These are phyloP conservation scores for Physocephala rufipes DNA, from an alignment of 2,888 invertebrate genomes.

Conservation along the genomic window DNA sequence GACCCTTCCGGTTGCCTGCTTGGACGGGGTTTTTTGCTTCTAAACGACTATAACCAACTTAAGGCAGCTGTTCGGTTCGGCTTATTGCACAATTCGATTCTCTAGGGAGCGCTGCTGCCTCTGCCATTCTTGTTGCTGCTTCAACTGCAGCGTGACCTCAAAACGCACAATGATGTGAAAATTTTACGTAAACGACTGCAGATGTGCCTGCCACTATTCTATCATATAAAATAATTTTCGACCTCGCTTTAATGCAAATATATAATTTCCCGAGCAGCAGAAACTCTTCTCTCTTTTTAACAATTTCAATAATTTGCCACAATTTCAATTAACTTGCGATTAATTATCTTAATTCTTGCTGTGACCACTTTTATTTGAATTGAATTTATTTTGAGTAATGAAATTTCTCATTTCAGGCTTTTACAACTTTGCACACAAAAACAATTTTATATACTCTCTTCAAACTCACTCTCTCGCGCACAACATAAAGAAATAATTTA, in stretches of 20 bases:
- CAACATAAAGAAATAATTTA: slow-evolving; percentile 19
- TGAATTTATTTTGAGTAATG: slow-evolving; percentile 24
- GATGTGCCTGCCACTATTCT: background rate
- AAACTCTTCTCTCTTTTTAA: background rate
- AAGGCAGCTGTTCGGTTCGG: slow-evolving; percentile 13
- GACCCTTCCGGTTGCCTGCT: slow-evolving; percentile 8
- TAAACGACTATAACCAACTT: background rate
- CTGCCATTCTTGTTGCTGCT: background rate
- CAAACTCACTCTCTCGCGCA: slow-evolving; percentile 17
- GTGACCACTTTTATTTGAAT: slow-evolving; percentile 29
- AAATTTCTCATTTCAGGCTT: slow-evolving; percentile 32
- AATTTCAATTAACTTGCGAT: slow-evolving; percentile 3
- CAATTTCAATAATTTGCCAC: background rate
- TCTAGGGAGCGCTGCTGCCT: background rate
- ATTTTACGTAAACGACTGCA: slow-evolving; percentile 21
- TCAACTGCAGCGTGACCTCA: slow-evolving; percentile 46
- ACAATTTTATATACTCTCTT: slow-evolving; percentile 24
- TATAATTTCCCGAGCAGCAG: background rate
- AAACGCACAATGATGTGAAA: slow-evolving; percentile 43
- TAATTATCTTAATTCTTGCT: slow-evolving; percentile 11
- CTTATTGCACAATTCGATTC: background rate
- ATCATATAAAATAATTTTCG: background rate
- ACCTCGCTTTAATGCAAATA: background rate
- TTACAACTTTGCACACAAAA: slow-evolving; percentile 29
- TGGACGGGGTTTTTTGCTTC: background rate